A percentile compares a stretch with the other conserved stretches of the same genome.
These are phyloP conservation scores for Aspidapion aeneum DNA, from an alignment of 2,888 invertebrate species.

Conservation along the genomic window DNA sequence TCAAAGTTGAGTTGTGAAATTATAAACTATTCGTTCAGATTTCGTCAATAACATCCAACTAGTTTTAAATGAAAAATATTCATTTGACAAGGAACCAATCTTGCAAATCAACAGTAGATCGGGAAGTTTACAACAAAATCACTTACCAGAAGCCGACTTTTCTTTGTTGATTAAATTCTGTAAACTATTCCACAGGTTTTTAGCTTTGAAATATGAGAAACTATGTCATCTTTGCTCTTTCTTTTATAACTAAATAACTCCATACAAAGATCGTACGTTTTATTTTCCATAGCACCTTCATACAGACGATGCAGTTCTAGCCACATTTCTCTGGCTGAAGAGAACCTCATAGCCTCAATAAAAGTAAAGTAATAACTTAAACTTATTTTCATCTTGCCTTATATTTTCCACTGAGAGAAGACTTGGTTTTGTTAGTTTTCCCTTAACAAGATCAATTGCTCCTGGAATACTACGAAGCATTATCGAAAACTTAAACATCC, in stretches of 20 bases:
- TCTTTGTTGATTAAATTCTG: too few relatives aligned
- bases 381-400: background rate
- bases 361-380: background rate
- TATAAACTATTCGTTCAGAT: slow-evolving; percentile 7
- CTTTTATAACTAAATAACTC: background rate
- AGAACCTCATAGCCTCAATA: background rate
- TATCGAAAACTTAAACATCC: background rate
- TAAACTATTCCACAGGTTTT: background rate
- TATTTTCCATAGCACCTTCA: background rate
- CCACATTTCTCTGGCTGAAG: background rate
- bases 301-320: background rate
- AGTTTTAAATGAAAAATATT: background rate
- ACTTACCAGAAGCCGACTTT: too few relatives aligned
- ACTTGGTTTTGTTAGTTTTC: background rate
- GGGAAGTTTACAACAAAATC: too few relatives aligned
- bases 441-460: background rate
- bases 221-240: too few relatives aligned
- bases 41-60: background rate
- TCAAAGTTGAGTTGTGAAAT: background rate
- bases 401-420: background rate
- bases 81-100: background rate
- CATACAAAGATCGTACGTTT: background rate
- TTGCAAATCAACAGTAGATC: background rate
- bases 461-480: background rate
- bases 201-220: too few relatives aligned